Conservation (phyloP, 2,113 vertebrate species). For the Forbesichthys papilliferus region DNA sequence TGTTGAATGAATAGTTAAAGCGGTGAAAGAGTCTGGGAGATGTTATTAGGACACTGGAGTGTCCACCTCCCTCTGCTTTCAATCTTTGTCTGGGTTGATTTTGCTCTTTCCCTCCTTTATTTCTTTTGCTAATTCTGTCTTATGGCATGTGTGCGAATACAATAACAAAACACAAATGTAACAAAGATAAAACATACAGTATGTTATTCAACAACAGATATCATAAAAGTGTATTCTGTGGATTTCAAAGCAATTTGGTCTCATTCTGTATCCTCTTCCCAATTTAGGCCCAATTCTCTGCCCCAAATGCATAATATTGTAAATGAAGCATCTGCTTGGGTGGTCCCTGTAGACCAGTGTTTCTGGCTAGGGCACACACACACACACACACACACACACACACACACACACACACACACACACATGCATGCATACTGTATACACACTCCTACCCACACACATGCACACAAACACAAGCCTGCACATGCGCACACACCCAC, state of each 20-base stretch:
- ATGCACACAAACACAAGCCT: background rate
- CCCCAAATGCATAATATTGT: slow-evolving; percentile 70
- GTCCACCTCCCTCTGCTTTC: background rate
- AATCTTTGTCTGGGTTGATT: background rate
- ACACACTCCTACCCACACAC: slow-evolving; percentile 21
- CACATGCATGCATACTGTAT: background rate
- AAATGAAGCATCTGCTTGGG: slow-evolving; percentile 70
- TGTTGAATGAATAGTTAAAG: slow-evolving; percentile 43
- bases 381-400: slow-evolving; percentile 11
- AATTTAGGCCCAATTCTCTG: slow-evolving; percentile 66
- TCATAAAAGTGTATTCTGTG: slow-evolving; percentile 29
- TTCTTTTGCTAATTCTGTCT: background rate
- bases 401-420: slow-evolving; percentile 32
- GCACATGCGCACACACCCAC: slow-evolving; percentile 13
- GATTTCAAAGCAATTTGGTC: slow-evolving; percentile 44
- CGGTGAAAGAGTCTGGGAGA: slow-evolving; percentile 15
- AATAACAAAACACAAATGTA: background rate
- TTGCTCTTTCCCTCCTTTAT: background rate
- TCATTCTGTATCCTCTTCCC: slow-evolving; percentile 49
- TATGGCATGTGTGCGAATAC: no score
- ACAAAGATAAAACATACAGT: background rate
- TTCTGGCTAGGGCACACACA: slow-evolving; percentile 37
- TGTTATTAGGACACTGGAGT: slow-evolving; percentile 4
- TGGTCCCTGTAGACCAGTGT: slow-evolving; percentile 53
- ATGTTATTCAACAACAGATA: slow-evolving; percentile 18